Evolutionary conservation across 2,888 invertebrate genomes (phyloP).

Genomic region (Drosophila anomelani): DNA sequence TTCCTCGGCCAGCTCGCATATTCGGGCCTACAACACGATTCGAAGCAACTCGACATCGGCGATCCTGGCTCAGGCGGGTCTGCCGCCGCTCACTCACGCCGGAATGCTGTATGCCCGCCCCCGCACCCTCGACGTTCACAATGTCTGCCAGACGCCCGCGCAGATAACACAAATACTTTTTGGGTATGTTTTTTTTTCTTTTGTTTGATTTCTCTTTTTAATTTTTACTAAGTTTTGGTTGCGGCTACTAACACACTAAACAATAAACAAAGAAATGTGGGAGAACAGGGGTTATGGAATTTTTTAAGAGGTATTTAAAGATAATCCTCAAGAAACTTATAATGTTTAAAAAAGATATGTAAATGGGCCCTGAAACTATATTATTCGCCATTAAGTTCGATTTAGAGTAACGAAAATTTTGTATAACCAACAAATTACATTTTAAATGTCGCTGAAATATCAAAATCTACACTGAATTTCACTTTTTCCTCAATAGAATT

Average conservation of each 20-base stretch:
- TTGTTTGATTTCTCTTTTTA: constrained; percentile 28
- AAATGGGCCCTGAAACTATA: no score
- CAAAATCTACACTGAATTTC: neutral
- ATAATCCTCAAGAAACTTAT: no score
- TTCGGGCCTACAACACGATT: constrained; percentile 61
- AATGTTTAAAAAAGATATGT: no score
- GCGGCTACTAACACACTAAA: constrained; percentile 14
- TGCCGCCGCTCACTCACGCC: constrained; percentile 53
- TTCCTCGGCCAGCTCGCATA: constrained; percentile 49
- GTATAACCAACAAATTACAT: no score
- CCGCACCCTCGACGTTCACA: constrained; percentile 83
- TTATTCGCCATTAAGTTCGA: no score
- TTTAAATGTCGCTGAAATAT: no score
- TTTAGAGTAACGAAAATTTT: no score
- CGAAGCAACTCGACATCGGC: constrained; percentile 82
- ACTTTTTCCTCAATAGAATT: neutral
- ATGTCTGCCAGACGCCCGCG: constrained; percentile 82
- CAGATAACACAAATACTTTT: constrained; percentile 83
- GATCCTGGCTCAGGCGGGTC: constrained; percentile 61
- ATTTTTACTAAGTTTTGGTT: constrained; percentile 16
- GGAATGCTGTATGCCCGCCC: constrained; percentile 74
- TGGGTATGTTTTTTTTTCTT: constrained; percentile 80
- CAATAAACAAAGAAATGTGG: neutral
- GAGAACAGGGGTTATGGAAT: neutral
- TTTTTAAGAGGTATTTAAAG: neutral